A percentile compares a stretch with the other conserved stretches of the same genome.
phyloP scores from a whole-genome alignment of 2,113 vertebrate species.

The Corydoras sp. region DNA sequence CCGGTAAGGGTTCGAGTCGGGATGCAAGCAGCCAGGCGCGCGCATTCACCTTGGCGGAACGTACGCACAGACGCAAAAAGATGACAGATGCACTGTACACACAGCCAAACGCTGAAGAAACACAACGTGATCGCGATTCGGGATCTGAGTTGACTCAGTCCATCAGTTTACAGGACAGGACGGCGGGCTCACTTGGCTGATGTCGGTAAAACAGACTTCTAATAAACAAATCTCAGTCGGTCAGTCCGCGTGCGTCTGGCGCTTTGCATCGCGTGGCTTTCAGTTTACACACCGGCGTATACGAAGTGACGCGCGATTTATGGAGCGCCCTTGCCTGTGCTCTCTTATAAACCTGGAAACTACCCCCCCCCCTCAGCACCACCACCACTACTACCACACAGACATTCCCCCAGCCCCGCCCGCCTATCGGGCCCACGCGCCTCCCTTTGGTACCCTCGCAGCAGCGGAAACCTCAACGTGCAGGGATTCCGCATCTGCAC shows the following conservation, averaged over 20 bases:
- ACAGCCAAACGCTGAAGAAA: neutral
- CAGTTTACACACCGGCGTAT: constrained; percentile 58
- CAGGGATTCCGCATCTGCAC: constrained; percentile 54
- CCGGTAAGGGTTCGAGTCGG: constrained; percentile 68
- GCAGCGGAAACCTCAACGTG: constrained; percentile 41
- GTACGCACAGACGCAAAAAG: constrained; percentile 10
- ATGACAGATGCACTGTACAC: no score
- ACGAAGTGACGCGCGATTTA: constrained; percentile 76
- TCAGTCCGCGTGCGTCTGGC: constrained; percentile 12
- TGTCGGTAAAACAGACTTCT: neutral
- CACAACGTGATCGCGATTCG: neutral
- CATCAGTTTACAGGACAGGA: neutral
- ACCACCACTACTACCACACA: no score
- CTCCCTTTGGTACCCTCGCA: constrained; percentile 68
- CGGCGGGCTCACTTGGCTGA: neutral
- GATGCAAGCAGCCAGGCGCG: constrained; percentile 58
- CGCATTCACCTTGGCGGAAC: constrained; percentile 65
- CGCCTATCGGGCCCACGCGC: constrained; percentile 56
- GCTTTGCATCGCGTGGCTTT: constrained; percentile 48
- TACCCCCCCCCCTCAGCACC: constrained; percentile 41
- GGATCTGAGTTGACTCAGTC: neutral
- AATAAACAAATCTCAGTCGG: neutral
- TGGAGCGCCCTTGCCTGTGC: constrained; percentile 65
- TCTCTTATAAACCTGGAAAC: constrained; percentile 93
- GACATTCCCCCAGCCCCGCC: neutral